Base-by-base conservation (phyloP, 2,797 vertebrate species). In the Neosalanx taihuensis region DNA sequence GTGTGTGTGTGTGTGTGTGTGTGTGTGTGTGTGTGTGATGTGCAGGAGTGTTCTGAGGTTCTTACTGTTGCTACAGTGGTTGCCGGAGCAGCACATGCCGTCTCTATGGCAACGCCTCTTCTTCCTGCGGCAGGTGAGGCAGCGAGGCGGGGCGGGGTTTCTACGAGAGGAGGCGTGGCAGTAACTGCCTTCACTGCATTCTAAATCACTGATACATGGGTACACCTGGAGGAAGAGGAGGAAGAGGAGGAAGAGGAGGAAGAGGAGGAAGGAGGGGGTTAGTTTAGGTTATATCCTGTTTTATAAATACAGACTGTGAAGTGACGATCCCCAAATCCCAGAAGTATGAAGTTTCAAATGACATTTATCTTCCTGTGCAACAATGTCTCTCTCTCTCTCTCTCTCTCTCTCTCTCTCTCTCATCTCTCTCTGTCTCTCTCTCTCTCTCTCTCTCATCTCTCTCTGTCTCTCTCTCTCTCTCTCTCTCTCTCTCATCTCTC, bases 51-150 rank as follows among this genome's bases (percentile, higher is more conserved):
- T 15, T 26, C 18, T 23, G n/a, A 5, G 15, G 57, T 13, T 20
- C 90, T 29, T 90, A 97, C 96, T 92, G 0, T 93, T 94, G 82
- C 91, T 96, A 85, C 96, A 97, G 79, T 81, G 93, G 85, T 93
- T 95, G 31, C 95, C 94, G 0, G 94, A 93, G 85, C 96, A 98
- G 78, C 96, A 98, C 95, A 97, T 95, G 76, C 92, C 91, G 0
- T 97, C 93, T 78, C 94, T 88, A 37, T 94, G 93, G 83, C 96
- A 98, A 23, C 94, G 94, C 70, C 92, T 95, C 88, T 94, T 95
- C 88, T 92, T 96, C 74, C 92, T 87, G 30, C 94, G 90, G 78
- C 96, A 97, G 82, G 90, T 68, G 81, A 91, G 90, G 77, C 96
- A 97, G 0, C 91, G 92, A 0, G 94, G 93, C 0, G 86, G 83